Base-by-base conservation (phyloP, 2,797 vertebrate species). In the Lithobates pipiens region DNA sequence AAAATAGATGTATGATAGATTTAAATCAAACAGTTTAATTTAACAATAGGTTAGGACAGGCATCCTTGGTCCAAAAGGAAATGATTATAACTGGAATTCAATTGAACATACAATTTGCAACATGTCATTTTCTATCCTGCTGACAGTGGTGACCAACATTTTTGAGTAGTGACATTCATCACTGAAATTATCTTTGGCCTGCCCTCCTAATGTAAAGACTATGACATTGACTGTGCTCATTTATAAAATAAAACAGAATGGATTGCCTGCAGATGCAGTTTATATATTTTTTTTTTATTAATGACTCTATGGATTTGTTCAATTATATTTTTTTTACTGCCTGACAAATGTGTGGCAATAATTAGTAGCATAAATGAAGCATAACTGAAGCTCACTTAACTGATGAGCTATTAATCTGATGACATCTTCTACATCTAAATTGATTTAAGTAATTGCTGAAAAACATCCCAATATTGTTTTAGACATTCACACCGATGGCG, bases 291-390 rank as follows among this genome's bases (percentile, higher is more conserved):
- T 7, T 36, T 82, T 76, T n/a, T 83, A 79, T 74, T 87, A 83
- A 87, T 87, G 80, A 79, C 70, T 76, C 72, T 77, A 84, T 84
- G 63, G 71, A 75, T 84, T 83, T 71, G 44, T 80, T 84, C 81
- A 80, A 87, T 83, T 83, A 76, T 69, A 83, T 86, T 89, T 75
- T 54, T 54, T 88, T 74, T 89, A 85, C n/a, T 82, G n/a, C 29
- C 75, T 87, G 85, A 85, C 71, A 88, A 85, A 78, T 75, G 84
- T 76, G 83, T 42, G 75, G 5, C 21, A 87, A 87, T 87, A 61
- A 88, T 86, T 85, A 88, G 18, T 44, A 84, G 77, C 42, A 72
- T 72, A 77, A 89, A 84, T 83, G 67, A 88, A 87, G 21, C 2
- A 80, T 73, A 87, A 88, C 42, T 88, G 70, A 88, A 89, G 87